A percentile compares a stretch with the other conserved stretches of the same genome.
phyloP scores from a whole-genome alignment of 2,888 invertebrate genomes.

The Pristionchus fissidentatus region DNA sequence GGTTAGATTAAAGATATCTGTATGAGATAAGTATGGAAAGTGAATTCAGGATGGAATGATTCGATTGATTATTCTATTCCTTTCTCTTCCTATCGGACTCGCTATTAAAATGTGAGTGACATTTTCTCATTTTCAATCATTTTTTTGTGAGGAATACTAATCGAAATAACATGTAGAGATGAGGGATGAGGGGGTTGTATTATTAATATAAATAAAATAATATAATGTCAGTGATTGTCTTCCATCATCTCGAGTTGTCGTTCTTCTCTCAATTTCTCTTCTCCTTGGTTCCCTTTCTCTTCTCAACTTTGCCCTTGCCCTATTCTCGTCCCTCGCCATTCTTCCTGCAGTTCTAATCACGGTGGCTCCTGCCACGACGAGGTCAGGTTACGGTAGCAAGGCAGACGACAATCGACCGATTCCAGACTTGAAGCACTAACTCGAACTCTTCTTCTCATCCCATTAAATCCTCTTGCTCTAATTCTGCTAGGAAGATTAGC shows the following conservation, averaged over 20 bases:
- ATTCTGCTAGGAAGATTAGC: slow-evolving; percentile 37
- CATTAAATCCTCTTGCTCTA: slow-evolving; percentile 51
- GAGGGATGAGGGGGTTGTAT: background rate
- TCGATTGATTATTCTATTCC: background rate
- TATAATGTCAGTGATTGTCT: background rate
- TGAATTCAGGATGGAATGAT: slow-evolving; percentile 12
- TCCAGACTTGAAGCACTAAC: slow-evolving; percentile 49
- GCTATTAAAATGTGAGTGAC: slow-evolving; percentile 11
- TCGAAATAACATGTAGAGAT: too few species aligned
- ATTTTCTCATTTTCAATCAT: background rate
- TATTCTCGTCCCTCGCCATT: slow-evolving; percentile 50
- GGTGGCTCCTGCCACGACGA: slow-evolving; percentile 20
- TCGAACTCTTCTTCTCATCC: slow-evolving; percentile 47
- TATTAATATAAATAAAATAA: background rate
- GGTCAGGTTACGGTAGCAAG: slow-evolving; percentile 48
- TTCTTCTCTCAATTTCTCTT: slow-evolving; percentile 49
- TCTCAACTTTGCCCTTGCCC: slow-evolving; percentile 64
- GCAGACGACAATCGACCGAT: background rate
- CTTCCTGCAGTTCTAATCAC: slow-evolving; percentile 52
- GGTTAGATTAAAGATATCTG: background rate
- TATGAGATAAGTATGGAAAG: background rate
- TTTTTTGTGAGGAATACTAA: too few species aligned
- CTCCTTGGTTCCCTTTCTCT: slow-evolving; percentile 59
- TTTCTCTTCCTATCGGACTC: slow-evolving; percentile 24
- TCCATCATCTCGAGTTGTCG: background rate